A percentile compares a stretch with the other conserved stretches of the same genome.
Conservation (phyloP, 35 echinoderm and acorn worm species). For the Apostichopus californicus region DNA sequence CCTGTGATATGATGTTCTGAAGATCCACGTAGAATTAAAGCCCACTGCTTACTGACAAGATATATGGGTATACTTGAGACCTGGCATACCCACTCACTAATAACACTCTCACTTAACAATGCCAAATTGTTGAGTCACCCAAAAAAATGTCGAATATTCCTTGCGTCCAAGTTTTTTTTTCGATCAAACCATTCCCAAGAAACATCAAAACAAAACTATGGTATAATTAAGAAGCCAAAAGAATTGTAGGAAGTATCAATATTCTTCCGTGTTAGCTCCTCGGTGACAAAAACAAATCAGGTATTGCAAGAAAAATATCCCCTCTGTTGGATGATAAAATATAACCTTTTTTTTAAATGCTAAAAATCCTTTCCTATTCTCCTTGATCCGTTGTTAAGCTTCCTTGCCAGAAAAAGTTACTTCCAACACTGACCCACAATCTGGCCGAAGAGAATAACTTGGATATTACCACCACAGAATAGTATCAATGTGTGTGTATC, state of each 20-base stretch:
- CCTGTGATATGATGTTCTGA: too few relatives aligned
- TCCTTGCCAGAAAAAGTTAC: neutral
- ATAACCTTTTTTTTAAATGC: neutral
- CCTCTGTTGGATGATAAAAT: neutral
- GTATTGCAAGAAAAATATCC: neutral
- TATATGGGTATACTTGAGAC: neutral
- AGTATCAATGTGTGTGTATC: neutral
- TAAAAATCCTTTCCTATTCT: neutral
- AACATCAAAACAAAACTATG: too few relatives aligned
- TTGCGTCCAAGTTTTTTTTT: neutral
- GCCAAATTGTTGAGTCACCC: constrained; percentile 29
- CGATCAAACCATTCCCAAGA: too few relatives aligned
- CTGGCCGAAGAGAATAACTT: neutral
- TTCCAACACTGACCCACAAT: neutral
- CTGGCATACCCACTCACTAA: neutral
- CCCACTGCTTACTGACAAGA: too few relatives aligned
- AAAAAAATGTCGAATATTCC: neutral
- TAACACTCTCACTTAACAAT: neutral
- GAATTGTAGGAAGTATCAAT: neutral
- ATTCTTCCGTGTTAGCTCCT: neutral
- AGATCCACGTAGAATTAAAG: too few relatives aligned
- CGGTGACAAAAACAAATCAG: neutral
- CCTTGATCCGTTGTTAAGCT: neutral
- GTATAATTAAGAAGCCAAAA: too few relatives aligned
- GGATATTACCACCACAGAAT: too few relatives aligned